Conservation (phyloP, 1,140 invertebrate species). For the Pachypeltis micranthus region DNA sequence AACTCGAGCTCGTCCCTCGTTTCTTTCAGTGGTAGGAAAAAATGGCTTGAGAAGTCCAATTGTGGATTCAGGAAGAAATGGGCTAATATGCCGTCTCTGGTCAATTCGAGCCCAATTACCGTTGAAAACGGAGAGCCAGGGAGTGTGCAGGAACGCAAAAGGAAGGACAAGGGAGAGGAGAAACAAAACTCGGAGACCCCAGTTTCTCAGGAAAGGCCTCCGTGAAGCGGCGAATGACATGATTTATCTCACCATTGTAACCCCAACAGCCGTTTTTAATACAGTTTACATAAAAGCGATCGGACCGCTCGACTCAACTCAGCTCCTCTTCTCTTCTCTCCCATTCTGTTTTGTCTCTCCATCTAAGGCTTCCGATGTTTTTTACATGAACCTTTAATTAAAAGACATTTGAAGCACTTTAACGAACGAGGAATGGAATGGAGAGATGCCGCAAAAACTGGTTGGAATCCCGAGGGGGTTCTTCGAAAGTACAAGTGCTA, state of each 20-base stretch:
- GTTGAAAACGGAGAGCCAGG: not conserved
- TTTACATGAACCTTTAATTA: conserved; percentile 14
- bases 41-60: no score
- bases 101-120: not conserved
- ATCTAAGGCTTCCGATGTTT: not conserved
- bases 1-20: no score
- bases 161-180: not conserved
- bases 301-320: not conserved
- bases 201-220: not conserved
- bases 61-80: no score
- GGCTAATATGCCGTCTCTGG: no score
- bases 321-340: no score
- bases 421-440: not conserved
- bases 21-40: no score
- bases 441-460: not conserved
- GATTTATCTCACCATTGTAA: conserved; percentile 9
- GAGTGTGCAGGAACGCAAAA: no score
- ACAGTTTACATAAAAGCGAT: conserved; percentile 9
- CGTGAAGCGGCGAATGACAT: not conserved
- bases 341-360: not conserved
- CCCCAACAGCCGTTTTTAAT: conserved; percentile 9
- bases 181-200: not conserved
- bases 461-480: not conserved
- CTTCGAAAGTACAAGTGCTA: not conserved
- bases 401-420: conserved; percentile 14